Evolutionary conservation across 2,888 invertebrate genomes (phyloP).

Genomic region (Thera obeliscata): DNA sequence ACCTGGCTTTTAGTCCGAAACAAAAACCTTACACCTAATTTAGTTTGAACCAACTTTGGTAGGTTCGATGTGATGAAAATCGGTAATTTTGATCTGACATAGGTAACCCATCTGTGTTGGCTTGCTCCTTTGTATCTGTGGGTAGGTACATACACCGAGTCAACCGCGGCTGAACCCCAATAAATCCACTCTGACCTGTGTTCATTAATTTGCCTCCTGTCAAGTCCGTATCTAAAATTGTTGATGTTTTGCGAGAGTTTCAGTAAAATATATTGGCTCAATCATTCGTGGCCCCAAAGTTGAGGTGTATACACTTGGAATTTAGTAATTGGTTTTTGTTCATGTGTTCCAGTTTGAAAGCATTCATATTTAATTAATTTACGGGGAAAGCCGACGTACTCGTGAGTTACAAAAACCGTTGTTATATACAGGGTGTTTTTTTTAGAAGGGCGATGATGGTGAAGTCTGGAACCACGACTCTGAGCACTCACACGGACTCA

Average conservation of each 20-base stretch:
- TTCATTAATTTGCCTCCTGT: constrained; percentile 78
- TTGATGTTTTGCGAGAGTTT: constrained; percentile 79
- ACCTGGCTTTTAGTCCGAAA: no score
- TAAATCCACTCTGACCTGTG: constrained; percentile 73
- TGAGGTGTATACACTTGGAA: constrained; percentile 59
- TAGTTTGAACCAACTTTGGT: no score
- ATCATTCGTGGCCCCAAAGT: constrained; percentile 67
- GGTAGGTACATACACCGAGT: constrained; percentile 49
- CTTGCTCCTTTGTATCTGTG: constrained; percentile 19
- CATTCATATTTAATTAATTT: constrained; percentile 21
- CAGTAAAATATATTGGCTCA: constrained; percentile 70
- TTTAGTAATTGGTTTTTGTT: constrained; percentile 55
- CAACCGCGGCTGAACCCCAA: constrained; percentile 61
- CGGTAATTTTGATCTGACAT: no score
- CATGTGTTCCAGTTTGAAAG: constrained; percentile 27
- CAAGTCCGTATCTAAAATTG: constrained; percentile 76
- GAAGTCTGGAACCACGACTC: no score
- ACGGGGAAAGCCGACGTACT: neutral
- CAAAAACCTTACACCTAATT: no score
- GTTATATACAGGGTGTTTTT: no score
- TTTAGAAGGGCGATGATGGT: no score
- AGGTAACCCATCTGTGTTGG: neutral
- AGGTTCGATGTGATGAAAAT: no score
- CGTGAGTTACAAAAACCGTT: neutral
- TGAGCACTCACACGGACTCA: no score